Conservation (phyloP, 2,888 invertebrate species). For the Epinotia nisella region DNA sequence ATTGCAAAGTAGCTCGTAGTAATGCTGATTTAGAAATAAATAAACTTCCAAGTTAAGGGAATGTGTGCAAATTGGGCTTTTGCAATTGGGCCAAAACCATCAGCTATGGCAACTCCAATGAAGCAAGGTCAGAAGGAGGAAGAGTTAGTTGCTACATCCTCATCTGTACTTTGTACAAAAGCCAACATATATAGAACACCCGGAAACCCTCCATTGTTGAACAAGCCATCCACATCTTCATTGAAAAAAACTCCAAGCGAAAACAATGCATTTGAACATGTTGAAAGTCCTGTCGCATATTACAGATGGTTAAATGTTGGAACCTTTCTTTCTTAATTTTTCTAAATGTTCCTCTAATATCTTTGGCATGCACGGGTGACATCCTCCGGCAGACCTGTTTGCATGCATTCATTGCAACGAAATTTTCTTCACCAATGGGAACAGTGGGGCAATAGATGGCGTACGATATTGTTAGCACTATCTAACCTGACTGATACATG, state of each 20-base stretch:
- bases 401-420: too few species aligned
- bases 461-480: too few species aligned
- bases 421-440: too few species aligned
- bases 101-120: conserved; percentile 50
- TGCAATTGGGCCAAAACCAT: too few species aligned
- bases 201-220: conserved; percentile 54
- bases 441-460: too few species aligned
- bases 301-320: too few species aligned
- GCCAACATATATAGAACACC: conserved; percentile 63
- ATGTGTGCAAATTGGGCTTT: conserved; percentile 3
- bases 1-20: conserved; percentile 21
- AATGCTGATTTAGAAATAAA: conserved; percentile 14
- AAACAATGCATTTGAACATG: conserved; percentile 63
- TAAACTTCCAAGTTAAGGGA: too few species aligned
- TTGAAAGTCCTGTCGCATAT: conserved; percentile 71
- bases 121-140: conserved; percentile 48
- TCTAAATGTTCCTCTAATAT: too few species aligned
- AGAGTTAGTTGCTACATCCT: conserved; percentile 51
- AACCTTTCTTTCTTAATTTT: too few species aligned
- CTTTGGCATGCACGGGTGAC: too few species aligned
- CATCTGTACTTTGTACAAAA: conserved; percentile 45
- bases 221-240: conserved; percentile 55
- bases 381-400: too few species aligned
- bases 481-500: too few species aligned
- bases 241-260: conserved; percentile 60